phyloP scores from a whole-genome alignment of 2,113 vertebrate species.

The Ailurus styani region DNA sequence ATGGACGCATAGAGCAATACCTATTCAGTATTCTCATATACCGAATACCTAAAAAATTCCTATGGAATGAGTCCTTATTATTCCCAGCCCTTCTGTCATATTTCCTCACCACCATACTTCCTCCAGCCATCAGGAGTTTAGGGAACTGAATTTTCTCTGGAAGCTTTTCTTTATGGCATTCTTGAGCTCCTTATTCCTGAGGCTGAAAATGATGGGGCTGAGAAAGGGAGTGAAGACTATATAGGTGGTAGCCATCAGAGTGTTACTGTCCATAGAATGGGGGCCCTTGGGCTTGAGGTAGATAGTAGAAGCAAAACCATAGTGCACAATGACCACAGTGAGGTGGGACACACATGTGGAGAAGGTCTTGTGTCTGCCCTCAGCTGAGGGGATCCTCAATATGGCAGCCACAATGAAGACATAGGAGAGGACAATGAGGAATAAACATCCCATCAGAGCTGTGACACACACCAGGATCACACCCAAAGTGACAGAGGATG shows the following conservation, averaged over 20 bases:
- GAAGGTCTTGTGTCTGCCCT: background rate
- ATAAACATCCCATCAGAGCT: background rate
- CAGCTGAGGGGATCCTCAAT: background rate
- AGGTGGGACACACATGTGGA: constrained; percentile 38
- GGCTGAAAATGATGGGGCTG: constrained; percentile 53
- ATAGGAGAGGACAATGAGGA: constrained; percentile 29
- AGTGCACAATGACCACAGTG: background rate
- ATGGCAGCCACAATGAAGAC: background rate
- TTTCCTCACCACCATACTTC: background rate
- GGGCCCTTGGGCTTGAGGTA: background rate
- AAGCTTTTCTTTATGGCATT: constrained; percentile 4
- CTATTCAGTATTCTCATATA: background rate
- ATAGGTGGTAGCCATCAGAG: constrained; percentile 20
- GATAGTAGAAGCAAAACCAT: background rate
- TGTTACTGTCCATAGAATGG: background rate
- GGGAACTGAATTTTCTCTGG: background rate
- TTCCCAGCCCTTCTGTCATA: background rate
- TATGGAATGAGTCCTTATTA: background rate
- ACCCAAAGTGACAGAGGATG: background rate
- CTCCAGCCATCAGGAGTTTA: background rate
- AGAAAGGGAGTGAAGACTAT: constrained; percentile 53
- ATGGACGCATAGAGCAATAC: background rate
- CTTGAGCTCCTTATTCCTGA: constrained; percentile 64
- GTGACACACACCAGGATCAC: constrained; percentile 32
- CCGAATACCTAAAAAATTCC: background rate